A percentile compares a stretch with the other conserved stretches of the same genome.
phyloP scores from a whole-genome alignment of 2,797 vertebrate species.

The Urocyon cinereoargenteus region DNA sequence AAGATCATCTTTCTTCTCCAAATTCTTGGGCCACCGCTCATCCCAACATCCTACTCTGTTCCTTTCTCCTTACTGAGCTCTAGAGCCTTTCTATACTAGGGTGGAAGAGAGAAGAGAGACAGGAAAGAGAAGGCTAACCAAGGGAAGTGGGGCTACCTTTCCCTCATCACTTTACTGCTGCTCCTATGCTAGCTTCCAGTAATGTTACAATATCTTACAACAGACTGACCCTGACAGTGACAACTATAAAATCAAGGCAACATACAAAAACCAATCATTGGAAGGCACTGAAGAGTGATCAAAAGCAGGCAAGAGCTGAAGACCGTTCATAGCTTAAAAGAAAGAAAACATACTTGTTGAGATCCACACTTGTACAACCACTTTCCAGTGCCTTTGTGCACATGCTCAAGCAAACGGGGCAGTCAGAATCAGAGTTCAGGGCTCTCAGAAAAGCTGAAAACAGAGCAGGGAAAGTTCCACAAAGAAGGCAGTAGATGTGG shows the following conservation, averaged over 20 bases:
- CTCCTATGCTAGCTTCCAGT: neutral
- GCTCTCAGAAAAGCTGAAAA: neutral
- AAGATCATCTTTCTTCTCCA: neutral
- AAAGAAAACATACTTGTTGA: neutral
- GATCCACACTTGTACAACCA: neutral
- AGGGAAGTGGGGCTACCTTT: neutral
- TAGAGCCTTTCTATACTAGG: neutral
- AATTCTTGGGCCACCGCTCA: neutral
- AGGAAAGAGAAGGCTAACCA: neutral
- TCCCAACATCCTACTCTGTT: neutral
- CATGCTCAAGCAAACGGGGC: neutral
- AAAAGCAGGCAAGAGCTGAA: neutral
- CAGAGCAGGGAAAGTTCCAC: neutral
- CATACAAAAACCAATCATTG: neutral
- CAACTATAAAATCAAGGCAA: neutral
- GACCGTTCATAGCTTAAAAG: neutral
- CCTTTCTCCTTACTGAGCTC: neutral
- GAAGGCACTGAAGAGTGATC: neutral
- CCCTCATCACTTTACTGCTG: neutral
- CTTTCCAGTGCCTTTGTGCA: neutral
- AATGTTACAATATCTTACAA: neutral
- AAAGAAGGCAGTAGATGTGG: neutral
- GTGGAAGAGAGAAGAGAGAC: neutral
- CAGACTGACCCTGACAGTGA: conserved; percentile 13
- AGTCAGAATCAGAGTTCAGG: neutral